Evolutionary conservation across 2,797 vertebrate species (phyloP).

Genomic region (Anguilla marmorata): DNA sequence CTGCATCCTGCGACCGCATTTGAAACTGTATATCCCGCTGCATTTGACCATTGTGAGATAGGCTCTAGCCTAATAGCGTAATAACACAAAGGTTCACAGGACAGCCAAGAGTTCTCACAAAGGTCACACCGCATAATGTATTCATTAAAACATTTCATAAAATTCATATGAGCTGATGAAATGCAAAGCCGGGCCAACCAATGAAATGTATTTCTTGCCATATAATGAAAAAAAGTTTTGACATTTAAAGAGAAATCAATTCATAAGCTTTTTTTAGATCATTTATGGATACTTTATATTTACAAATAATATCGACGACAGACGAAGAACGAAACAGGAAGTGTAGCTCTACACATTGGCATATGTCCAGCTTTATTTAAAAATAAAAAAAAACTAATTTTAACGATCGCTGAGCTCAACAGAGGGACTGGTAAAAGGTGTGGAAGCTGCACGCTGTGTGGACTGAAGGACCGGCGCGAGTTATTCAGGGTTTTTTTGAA

Average conservation of each 20-base stretch:
- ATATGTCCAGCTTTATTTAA: neutral
- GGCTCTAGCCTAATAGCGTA: neutral
- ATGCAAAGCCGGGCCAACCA: neutral
- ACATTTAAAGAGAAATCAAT: neutral
- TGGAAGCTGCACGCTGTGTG: neutral
- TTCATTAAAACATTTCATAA: neutral
- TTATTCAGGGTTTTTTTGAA: neutral
- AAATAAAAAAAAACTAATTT: neutral
- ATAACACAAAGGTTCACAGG: neutral
- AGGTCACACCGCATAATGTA: neutral
- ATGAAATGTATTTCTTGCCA: neutral
- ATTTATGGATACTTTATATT: neutral
- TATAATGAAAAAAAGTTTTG: neutral
- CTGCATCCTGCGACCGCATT: neutral
- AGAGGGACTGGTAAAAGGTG: neutral
- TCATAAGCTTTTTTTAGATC: neutral
- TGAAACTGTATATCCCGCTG: neutral
- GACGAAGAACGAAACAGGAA: neutral
- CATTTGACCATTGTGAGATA: neutral
- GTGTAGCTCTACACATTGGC: neutral
- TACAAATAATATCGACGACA: neutral
- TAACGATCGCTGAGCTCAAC: neutral
- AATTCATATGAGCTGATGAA: neutral
- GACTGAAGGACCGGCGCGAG: neutral
- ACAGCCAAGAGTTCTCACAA: too few relatives aligned